Base-by-base conservation (phyloP, 2,888 invertebrate genomes). In the Argynnis bischoffii region DNA sequence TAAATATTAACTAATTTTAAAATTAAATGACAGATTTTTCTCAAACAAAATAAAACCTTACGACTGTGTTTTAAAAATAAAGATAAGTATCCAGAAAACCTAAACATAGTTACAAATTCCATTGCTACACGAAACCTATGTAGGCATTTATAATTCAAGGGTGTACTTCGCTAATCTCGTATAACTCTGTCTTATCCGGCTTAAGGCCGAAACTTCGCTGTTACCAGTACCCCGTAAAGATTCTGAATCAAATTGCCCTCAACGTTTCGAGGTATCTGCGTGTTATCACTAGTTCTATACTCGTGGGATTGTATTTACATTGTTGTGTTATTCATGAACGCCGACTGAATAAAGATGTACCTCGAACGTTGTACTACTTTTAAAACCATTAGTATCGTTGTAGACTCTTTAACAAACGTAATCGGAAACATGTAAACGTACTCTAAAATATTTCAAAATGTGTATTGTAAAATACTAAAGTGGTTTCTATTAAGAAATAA, bases 291-390 rank as follows among this genome's bases (percentile, higher is more conserved):
- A 82, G 81, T 84, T 81, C 80, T 74, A 75, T 74, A 77, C 87
- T 77, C 81, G 69, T 41, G 83, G 81, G 86, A 84, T 81, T 84
- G 84, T 89, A 85, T 87, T 89, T 86, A 87, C 84, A 79, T 78
- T 79, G 78, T 84, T 88, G 85, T 84, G 85, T 88, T 89, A 90
- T 91, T 90, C 89, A 90, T 90, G 89, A 87, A 85, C 79, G 77
- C 74, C 72, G 78, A 83, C 82, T 90, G 90, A 90, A 90, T 91
- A 90, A 88, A 89, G 88, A 90, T 90, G 89, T 89, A 87, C 78
- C 75, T 74, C 76, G 76, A 89, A 86, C 78, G 76, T 74, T 76
- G 77, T 78, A 79, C 81, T 81, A 79, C 79, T 82, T 82, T 80
- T 77, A 72, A 82, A 80, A 78, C 76, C 77, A 81, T 82, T 79